Conservation (phyloP, 1,140 invertebrate species). For the Manduca sexta region DNA sequence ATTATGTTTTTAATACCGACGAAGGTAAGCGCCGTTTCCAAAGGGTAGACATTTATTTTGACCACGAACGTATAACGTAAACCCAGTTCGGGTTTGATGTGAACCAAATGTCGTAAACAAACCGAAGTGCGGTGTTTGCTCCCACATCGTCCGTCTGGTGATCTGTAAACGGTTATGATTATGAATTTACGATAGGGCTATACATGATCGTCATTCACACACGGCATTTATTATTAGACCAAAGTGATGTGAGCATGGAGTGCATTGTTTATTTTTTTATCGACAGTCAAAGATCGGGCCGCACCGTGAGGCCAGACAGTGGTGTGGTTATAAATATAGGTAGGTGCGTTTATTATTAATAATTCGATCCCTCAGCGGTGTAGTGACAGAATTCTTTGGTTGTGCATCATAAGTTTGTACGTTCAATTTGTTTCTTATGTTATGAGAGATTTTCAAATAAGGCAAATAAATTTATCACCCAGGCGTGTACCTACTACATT, state of each 20-base stretch:
- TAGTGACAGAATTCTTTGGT: too few species aligned
- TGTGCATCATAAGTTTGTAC: too few species aligned
- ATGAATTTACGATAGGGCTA: constrained; percentile 16
- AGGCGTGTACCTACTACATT: too few species aligned
- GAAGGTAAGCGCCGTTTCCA: too few species aligned
- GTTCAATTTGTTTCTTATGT: too few species aligned
- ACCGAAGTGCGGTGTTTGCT: constrained; percentile 17
- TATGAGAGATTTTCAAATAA: too few species aligned
- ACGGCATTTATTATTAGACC: constrained; percentile 11
- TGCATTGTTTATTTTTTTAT: constrained; percentile 1
- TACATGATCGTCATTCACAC: constrained; percentile 8
- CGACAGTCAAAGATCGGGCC: neutral
- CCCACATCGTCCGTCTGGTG: constrained; percentile 11
- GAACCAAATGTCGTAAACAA: constrained; percentile 28
- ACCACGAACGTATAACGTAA: constrained; percentile 1
- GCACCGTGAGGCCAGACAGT: too few species aligned
- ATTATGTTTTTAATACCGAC: too few species aligned
- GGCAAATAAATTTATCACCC: too few species aligned
- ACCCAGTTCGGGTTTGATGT: constrained; percentile 15
- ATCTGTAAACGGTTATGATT: constrained; percentile 21
- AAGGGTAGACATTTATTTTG: constrained; percentile 1
- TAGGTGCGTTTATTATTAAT: too few species aligned
- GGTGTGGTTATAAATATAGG: too few species aligned
- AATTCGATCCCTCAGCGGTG: too few species aligned
- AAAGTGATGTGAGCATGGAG: constrained; percentile 2